Evolutionary conservation across 2,888 invertebrate genomes (phyloP), one percentile per base, ranked within the genome.

Genomic region (Penaeus monodon): DNA sequence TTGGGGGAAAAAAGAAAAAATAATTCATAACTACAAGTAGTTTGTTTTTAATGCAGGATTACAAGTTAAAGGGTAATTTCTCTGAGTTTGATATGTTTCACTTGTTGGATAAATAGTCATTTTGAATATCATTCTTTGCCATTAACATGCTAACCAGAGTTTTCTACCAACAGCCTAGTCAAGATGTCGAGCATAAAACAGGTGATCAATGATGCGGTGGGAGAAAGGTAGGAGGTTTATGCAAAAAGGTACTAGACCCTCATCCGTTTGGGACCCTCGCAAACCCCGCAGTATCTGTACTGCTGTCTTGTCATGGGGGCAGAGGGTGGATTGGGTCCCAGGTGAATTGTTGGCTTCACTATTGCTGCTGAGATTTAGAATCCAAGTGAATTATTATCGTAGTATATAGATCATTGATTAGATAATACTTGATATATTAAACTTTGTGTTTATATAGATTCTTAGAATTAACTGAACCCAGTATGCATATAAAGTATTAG

Each of bases 181-280:
- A 86, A 68, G 38, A 89, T 90, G 90, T 87, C 90, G 81, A 89
- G 89, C 88, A 90, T 90, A 76, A 89, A 88, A 85, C 88, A 89
- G 81, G 90, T 90, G 80, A 89, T 90, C 80, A 90, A 87, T 81
- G 90, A 90, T 77, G 90, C 90, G 20, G 90, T 90, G n/a, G 85
- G 90, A 89, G 86, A 90, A 89, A 88, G 90, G 89, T 89, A 88
- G 89, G 88, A 89, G 88, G 89, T 89, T 65, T 89, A 89, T 63
- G 89, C n/a, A 89, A 70, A 89, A 89, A 88, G 89, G 89, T 89
- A 85, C 77, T 89, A 87, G 70, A 78, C 24, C 79, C 86, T 84
- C 68, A n/a, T n/a, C 68, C 49, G 70, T 81, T 82, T 73, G 81
- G 85, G 84, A 84, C 88, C 86, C 86, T 87, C 86, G 81, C 82